Evolutionary conservation across 2,888 invertebrate genomes (phyloP).

Genomic region (Oscheius myriophilus): DNA sequence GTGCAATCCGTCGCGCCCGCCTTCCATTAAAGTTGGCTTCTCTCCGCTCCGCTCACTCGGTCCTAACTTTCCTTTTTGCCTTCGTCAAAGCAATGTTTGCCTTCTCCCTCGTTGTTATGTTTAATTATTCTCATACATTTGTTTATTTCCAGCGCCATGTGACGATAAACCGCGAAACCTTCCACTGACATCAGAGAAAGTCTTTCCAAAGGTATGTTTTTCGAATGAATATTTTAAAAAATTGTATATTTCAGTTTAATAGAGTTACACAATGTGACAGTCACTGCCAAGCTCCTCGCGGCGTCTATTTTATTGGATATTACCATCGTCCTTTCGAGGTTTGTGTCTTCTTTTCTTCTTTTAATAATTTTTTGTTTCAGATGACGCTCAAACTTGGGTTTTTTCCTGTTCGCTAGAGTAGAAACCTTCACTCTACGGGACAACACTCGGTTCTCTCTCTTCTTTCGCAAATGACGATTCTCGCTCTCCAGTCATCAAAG

Average conservation of each 20-base stretch:
- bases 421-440: slow-evolving; percentile 26
- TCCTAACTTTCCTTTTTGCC: too few relatives aligned
- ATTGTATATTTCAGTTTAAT: not conserved
- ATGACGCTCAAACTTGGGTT: slow-evolving; percentile 28
- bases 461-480: slow-evolving; percentile 29
- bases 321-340: too few relatives aligned
- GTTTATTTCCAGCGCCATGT: slow-evolving; percentile 24
- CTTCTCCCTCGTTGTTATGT: not conserved
- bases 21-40: not conserved
- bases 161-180: slow-evolving; percentile 1
- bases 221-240: not conserved
- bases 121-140: not conserved
- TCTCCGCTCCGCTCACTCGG: too few relatives aligned
- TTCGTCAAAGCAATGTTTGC: slow-evolving; percentile 2
- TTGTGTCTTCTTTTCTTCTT: too few relatives aligned
- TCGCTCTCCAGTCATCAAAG: slow-evolving; percentile 22
- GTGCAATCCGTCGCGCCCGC: slow-evolving; percentile 1
- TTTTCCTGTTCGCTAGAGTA: slow-evolving; percentile 28
- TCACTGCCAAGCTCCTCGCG: too few relatives aligned
- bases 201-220: slow-evolving; percentile 18
- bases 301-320: too few relatives aligned
- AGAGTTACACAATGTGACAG: too few relatives aligned
- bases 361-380: not conserved
- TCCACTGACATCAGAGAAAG: not conserved
- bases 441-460: slow-evolving; percentile 27